Evolutionary conservation across 1,140 invertebrate genomes (phyloP), one percentile per base, ranked within the genome.

Genomic region (Rhopalosiphum maidis): DNA sequence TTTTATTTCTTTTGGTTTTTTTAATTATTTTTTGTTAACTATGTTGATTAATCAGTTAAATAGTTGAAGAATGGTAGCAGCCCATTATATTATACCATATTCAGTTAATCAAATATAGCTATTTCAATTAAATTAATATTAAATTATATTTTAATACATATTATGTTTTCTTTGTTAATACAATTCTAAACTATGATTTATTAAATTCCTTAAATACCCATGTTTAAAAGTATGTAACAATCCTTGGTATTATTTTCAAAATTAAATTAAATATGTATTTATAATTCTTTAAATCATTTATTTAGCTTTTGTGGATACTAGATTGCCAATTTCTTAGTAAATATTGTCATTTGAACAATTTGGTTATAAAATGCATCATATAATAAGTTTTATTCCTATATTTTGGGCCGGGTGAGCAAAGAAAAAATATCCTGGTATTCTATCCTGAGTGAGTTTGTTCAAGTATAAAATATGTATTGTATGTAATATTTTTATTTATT

Each of bases 111-210:
- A 68, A 68, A 68, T n/a, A 60, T 68, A 68, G 11, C 30, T 68
- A n/a, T 68, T 68, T n/a, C 30, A 77, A n/a, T 77, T 77, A 77
- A 77, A n/a, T 77, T 77, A n/a, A 77, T 77, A 77, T 77, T n/a
- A n/a, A n/a, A n/a, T n/a, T 18, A n/a, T 30, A 68, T 68, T 68
- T 68, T 30, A 68, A 68, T 46, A 9, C 9, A 68, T 18, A 18
- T 18, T 68, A 30, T n/a, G 15, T n/a, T 68, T 68, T 22, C 30
- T 68, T 68, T 68, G 30, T 68, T 68, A 18, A 68, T 68, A 5
- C 8, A 77, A 35, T 77, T n/a, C 30, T n/a, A 35, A 77, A 77
- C 1, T 77, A 77, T 77, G 60, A 6, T n/a, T n/a, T 77, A 77
- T 18, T n/a, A 30, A n/a, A 68, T n/a, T 68, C 11, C 30, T 68